A percentile compares a stretch with the other conserved stretches of the same genome.
These are phyloP conservation scores for Drosophila gunungcola DNA, from an alignment of 1,140 invertebrate genomes.

Conservation along the genomic window DNA sequence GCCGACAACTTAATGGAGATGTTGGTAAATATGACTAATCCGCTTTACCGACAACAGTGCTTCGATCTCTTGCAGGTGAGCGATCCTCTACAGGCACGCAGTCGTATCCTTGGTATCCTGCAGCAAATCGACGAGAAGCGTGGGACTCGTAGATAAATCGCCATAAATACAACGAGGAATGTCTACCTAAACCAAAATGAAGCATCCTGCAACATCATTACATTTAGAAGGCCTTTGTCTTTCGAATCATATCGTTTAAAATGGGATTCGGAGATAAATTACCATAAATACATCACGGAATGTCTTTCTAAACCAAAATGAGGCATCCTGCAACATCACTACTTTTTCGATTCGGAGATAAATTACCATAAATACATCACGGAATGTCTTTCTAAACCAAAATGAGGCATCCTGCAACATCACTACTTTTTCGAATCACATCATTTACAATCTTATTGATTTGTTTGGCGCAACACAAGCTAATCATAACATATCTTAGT, in stretches of 20 bases:
- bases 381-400: too few species aligned
- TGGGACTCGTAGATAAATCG: neutral
- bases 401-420: too few species aligned
- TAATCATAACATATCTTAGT: neutral
- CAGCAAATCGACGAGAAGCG: constrained; percentile 51
- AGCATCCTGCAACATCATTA: neutral
- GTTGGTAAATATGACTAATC: constrained; percentile 57
- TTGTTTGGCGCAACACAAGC: neutral
- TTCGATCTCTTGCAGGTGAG: constrained; percentile 51
- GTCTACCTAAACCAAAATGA: neutral
- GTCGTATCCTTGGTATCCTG: constrained; percentile 39
- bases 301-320: too few species aligned
- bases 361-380: neutral
- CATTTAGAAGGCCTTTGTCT: neutral
- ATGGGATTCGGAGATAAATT: neutral
- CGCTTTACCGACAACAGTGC: constrained; percentile 32
- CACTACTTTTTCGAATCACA: neutral
- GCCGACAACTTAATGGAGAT: constrained; percentile 59
- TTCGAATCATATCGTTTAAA: neutral
- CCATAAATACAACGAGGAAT: neutral
- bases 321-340: too few species aligned
- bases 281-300: neutral
- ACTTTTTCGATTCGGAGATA: too few species aligned
- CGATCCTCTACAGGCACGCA: constrained; percentile 38
- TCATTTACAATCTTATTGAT: neutral